Percentiles rank a stretch among this genome's conserved stretches.
phyloP scores from a whole-genome alignment of 1,140 invertebrate genomes.

The roundworm (Caenorhabditis elegans) region WBcel235 BX284606.5:10849501-10850000 shows the following conservation, averaged over 20 bases:
- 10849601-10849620: not conserved
- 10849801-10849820: slow-evolving; percentile 32
- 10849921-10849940: slow-evolving; percentile 4
- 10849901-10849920: slow-evolving; percentile 32
- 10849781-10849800: slow-evolving; percentile 31
- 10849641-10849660: not conserved
- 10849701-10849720: not conserved
- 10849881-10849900: not conserved
- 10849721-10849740: not conserved
- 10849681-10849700: not conserved
- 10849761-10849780: slow-evolving; percentile 1
- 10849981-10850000: not conserved
- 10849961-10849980: not conserved
- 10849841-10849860: slow-evolving; percentile 28
- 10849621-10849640: slow-evolving; percentile 11
- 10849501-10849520: not conserved
- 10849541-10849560: not conserved
- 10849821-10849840: slow-evolving; percentile 31
- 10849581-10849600: not conserved
- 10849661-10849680: no score
- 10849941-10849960: not conserved
- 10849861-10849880: not conserved
- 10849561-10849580: not conserved
- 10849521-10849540: not conserved
- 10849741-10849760: not conserved